These are phyloP conservation scores for Myioborus miniatus DNA, from an alignment of 2,797 vertebrate genomes.

Conservation along the genomic window DNA sequence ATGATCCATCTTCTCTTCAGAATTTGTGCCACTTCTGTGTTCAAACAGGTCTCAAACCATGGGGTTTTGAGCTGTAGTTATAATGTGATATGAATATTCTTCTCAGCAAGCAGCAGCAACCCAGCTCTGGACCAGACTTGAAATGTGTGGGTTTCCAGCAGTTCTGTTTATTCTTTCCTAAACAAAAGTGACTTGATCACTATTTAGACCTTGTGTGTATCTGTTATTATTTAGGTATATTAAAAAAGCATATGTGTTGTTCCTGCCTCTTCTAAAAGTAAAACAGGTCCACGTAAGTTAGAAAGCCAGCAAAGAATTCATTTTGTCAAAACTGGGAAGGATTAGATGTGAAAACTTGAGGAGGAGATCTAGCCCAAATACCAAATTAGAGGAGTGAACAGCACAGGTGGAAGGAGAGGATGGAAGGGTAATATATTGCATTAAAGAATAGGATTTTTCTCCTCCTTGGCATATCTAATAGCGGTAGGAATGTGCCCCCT, in stretches of 20 bases:
- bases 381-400: not conserved
- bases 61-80: not conserved
- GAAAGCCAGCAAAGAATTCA: not conserved
- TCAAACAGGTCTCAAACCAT: not conserved
- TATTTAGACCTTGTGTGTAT: not conserved
- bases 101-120: not conserved
- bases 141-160: not conserved
- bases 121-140: not conserved
- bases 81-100: not conserved
- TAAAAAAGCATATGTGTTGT: not conserved
- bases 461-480: not conserved
- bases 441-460: not conserved
- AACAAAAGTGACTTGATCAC: not conserved
- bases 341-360: not conserved
- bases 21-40: not conserved
- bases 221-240: not conserved
- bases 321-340: not conserved
- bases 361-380: not conserved
- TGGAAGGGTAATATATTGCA: not conserved
- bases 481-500: not conserved
- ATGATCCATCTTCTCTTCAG: not conserved
- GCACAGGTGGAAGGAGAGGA: not conserved
- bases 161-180: not conserved
- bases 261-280: not conserved
- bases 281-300: not conserved